A percentile compares a stretch with the other conserved stretches of the same genome.
phyloP scores from a whole-genome alignment of 2,888 invertebrate species.

The Agrilus mali region DNA sequence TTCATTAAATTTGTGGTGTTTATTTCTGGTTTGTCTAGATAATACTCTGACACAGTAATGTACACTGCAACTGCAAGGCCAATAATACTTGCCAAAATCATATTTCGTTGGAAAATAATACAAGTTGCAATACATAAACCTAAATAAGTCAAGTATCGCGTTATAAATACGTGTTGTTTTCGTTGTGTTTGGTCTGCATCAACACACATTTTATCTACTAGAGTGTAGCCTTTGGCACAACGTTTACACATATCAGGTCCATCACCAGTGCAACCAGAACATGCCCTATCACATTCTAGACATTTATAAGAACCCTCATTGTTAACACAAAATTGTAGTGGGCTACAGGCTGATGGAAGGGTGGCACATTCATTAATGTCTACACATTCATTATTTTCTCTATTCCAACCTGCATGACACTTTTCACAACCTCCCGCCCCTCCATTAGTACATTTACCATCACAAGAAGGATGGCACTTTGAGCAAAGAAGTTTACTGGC shows the following conservation, averaged over 20 bases:
- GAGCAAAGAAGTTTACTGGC: slow-evolving; percentile 62
- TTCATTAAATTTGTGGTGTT: too few relatives aligned
- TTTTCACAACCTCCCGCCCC: slow-evolving; percentile 54
- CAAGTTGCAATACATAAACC: slow-evolving; percentile 75
- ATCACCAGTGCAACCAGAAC: slow-evolving; percentile 73
- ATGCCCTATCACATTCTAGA: slow-evolving; percentile 73
- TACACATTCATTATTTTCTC: slow-evolving; percentile 61
- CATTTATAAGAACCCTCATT: slow-evolving; percentile 75
- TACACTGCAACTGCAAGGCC: slow-evolving; percentile 71
- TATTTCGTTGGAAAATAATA: slow-evolving; percentile 73
- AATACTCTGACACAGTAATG: slow-evolving; percentile 74
- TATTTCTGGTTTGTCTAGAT: too few relatives aligned
- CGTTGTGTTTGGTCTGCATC: slow-evolving; percentile 38
- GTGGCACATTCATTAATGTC: slow-evolving; percentile 77
- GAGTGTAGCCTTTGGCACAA: slow-evolving; percentile 62
- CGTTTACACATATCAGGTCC: slow-evolving; percentile 82
- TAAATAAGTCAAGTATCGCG: slow-evolving; percentile 71
- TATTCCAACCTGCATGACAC: slow-evolving; percentile 61
- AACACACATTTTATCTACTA: slow-evolving; percentile 64
- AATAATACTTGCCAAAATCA: slow-evolving; percentile 61
- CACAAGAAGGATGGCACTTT: slow-evolving; percentile 68
- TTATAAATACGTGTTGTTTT: slow-evolving; percentile 45
- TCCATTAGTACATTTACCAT: slow-evolving; percentile 59
- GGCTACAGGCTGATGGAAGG: slow-evolving; percentile 38
- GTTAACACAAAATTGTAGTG: slow-evolving; percentile 78